Percentiles rank a stretch among this genome's conserved stretches.
Conservation (phyloP, 2,113 vertebrate genomes). For the Chaetura pelagica region DNA sequence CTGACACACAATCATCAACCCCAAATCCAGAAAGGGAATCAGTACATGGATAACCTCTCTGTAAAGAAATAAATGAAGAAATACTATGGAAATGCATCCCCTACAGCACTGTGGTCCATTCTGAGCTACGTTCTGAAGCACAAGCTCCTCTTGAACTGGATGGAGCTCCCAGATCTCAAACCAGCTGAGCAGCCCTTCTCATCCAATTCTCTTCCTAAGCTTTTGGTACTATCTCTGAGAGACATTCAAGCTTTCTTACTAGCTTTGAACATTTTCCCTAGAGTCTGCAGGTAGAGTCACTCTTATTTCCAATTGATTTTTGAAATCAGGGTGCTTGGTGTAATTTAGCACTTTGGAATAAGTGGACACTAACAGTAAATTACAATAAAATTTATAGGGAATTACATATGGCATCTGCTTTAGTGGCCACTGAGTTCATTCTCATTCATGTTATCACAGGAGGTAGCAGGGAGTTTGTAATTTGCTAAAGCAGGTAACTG, state of each 20-base stretch:
- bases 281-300: not conserved
- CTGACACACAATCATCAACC: rapidly evolving
- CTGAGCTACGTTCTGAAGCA: not conserved
- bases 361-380: constrained; percentile 55
- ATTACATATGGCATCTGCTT: constrained; percentile 38
- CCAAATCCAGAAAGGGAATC: not conserved
- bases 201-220: not conserved
- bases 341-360: constrained; percentile 33
- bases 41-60: rapidly evolving
- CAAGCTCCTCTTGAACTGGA: not conserved
- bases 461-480: constrained; percentile 45
- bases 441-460: constrained; percentile 44
- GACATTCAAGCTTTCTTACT: not conserved
- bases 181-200: not conserved
- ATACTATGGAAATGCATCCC: not conserved
- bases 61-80: not conserved
- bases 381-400: constrained; percentile 49
- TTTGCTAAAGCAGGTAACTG: constrained; percentile 41
- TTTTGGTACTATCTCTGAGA: not conserved
- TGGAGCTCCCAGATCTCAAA: not conserved
- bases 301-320: not conserved
- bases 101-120: not conserved
- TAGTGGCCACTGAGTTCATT: constrained; percentile 47
- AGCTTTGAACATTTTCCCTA: not conserved
- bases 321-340: not conserved